Conservation (phyloP, 2,888 invertebrate genomes). For the Corythucha ciliata region DNA sequence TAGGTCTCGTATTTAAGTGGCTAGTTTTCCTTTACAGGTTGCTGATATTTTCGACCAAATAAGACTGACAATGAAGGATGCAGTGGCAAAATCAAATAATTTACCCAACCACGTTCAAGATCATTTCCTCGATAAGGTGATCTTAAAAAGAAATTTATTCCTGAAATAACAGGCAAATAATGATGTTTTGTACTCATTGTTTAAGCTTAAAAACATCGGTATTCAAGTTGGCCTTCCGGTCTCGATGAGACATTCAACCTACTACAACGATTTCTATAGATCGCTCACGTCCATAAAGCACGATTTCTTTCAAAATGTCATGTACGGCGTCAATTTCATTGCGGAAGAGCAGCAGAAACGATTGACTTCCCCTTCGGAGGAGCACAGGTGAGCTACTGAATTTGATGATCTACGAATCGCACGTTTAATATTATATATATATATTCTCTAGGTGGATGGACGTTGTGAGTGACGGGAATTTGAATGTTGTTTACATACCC, state of each 20-base stretch:
- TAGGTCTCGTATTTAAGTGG: too few relatives aligned
- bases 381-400: constrained; percentile 38
- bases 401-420: background rate
- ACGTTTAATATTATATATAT: background rate
- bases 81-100: constrained; percentile 35
- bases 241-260: constrained; percentile 38
- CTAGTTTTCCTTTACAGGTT: constrained; percentile 32
- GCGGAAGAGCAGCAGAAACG: constrained; percentile 42
- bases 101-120: constrained; percentile 36
- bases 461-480: constrained; percentile 36
- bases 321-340: constrained; percentile 44
- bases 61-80: constrained; percentile 34
- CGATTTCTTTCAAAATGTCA: constrained; percentile 47
- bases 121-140: constrained; percentile 42
- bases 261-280: constrained; percentile 43
- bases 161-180: constrained; percentile 1
- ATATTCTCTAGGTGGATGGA: constrained; percentile 38
- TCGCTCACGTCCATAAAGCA: constrained; percentile 44
- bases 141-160: constrained; percentile 4
- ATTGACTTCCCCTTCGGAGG: constrained; percentile 40
- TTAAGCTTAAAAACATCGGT: constrained; percentile 44
- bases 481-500: constrained; percentile 42
- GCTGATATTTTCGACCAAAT: constrained; percentile 38
- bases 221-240: constrained; percentile 45
- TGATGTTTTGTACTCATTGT: too few relatives aligned